phyloP scores from a whole-genome alignment of 2,113 vertebrate species.

The Cochlearius cochlearius region DNA sequence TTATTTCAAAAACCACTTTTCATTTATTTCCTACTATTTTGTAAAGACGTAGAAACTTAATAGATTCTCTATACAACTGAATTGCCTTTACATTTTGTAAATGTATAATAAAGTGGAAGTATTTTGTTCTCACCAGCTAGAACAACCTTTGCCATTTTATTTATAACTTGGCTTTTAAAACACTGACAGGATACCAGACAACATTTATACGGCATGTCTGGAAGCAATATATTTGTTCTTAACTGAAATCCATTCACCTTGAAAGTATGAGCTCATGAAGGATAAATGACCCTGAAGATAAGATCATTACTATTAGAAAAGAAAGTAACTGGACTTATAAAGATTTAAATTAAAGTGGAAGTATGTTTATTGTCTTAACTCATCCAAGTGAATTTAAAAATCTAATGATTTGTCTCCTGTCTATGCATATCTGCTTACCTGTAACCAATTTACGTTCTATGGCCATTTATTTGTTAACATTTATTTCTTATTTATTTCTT shows the following conservation, averaged over 20 bases:
- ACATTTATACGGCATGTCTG: slow-evolving; percentile 51
- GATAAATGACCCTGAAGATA: slow-evolving; percentile 53
- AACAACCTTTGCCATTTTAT: slow-evolving; percentile 61
- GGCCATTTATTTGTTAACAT: neutral
- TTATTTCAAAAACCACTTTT: neutral
- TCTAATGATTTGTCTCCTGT: neutral
- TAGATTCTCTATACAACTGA: neutral
- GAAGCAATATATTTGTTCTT: slow-evolving; percentile 62
- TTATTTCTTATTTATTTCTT: neutral
- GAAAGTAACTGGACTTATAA: neutral
- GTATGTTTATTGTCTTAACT: neutral
- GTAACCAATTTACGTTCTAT: neutral
- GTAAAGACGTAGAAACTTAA: neutral
- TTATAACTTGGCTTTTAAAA: slow-evolving; percentile 60
- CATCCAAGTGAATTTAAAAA: neutral
- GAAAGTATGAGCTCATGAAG: slow-evolving; percentile 61
- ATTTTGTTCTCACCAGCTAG: slow-evolving; percentile 37
- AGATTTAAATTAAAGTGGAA: slow-evolving; percentile 7
- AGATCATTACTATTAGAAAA: slow-evolving; percentile 28
- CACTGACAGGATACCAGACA: slow-evolving; percentile 5
- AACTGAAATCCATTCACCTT: slow-evolving; percentile 63
- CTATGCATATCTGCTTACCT: neutral
- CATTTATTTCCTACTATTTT: neutral
- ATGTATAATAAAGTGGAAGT: slow-evolving; percentile 20
- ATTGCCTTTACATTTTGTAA: neutral